These are phyloP conservation scores for Barbus barbus DNA, from an alignment of 2,113 vertebrate genomes.

Conservation along the genomic window DNA sequence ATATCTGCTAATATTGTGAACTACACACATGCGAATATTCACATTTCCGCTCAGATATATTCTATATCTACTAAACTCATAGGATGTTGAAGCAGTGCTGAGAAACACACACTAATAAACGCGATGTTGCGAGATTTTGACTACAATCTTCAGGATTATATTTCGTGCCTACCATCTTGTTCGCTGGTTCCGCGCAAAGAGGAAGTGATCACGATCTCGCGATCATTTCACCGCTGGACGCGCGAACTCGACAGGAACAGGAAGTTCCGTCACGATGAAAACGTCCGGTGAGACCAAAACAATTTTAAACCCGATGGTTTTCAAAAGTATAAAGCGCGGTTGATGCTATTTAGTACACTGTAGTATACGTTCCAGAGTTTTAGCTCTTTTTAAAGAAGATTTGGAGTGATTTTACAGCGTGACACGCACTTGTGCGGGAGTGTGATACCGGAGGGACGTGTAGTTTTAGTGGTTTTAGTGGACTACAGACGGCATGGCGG, in stretches of 20 bases:
- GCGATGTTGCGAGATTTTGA: slow-evolving; percentile 70
- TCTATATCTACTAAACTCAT: not conserved
- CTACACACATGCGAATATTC: too few relatives aligned
- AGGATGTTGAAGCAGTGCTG: not conserved
- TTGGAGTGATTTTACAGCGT: not conserved
- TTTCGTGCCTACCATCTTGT: slow-evolving; percentile 76
- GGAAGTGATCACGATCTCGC: slow-evolving; percentile 68
- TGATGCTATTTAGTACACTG: not conserved
- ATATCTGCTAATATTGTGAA: too few relatives aligned
- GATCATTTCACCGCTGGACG: slow-evolving; percentile 59
- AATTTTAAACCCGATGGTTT: not conserved
- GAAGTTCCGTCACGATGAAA: slow-evolving; percentile 20
- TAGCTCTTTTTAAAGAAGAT: not conserved
- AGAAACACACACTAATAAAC: accelerated
- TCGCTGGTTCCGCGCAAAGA: slow-evolving; percentile 75
- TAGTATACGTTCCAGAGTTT: not conserved
- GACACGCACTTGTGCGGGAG: not conserved
- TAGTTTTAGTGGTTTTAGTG: not conserved
- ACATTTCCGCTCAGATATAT: not conserved
- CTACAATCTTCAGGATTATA: not conserved
- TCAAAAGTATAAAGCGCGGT: not conserved
- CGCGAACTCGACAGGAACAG: slow-evolving; percentile 58
- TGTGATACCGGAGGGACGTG: not conserved
- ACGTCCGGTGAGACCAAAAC: not conserved
- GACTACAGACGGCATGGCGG: slow-evolving; percentile 66